A percentile compares a stretch with the other conserved stretches of the same genome.
Evolutionary conservation across 2,888 invertebrate genomes (phyloP).

Genomic region (Thalpophila matura): DNA sequence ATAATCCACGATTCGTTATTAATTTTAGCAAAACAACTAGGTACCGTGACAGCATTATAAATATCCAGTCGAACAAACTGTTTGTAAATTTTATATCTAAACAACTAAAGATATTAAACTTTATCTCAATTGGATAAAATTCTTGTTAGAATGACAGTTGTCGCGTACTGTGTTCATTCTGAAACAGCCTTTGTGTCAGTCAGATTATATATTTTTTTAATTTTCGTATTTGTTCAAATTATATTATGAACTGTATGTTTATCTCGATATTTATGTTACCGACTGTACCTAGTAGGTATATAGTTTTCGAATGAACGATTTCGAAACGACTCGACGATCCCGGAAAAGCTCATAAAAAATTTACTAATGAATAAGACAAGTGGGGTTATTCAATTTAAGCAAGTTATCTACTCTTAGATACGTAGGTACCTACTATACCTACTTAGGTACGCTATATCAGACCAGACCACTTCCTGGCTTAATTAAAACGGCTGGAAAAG

Average conservation of each 20-base stretch:
- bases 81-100: no score
- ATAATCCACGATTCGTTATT: conserved; percentile 26
- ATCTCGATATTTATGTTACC: no score
- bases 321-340: background rate
- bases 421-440: conserved; percentile 49
- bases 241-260: no score
- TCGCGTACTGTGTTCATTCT: no score
- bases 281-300: no score
- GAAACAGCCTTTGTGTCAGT: no score
- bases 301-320: conserved; percentile 6
- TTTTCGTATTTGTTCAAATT: no score
- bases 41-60: background rate
- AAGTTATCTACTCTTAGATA: conserved; percentile 39
- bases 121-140: no score
- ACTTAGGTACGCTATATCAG: conserved; percentile 58
- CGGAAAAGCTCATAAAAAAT: conserved; percentile 6
- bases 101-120: no score
- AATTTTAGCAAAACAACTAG: conserved; percentile 4
- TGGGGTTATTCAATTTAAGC: conserved; percentile 26
- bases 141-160: no score
- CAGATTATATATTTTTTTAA: no score
- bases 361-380: conserved; percentile 22
- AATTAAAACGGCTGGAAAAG: conserved; percentile 69
- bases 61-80: no score
- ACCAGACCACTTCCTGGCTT: conserved; percentile 59